phyloP scores from a whole-genome alignment of 2,797 vertebrate species.

The Pangasius krempfi region DNA sequence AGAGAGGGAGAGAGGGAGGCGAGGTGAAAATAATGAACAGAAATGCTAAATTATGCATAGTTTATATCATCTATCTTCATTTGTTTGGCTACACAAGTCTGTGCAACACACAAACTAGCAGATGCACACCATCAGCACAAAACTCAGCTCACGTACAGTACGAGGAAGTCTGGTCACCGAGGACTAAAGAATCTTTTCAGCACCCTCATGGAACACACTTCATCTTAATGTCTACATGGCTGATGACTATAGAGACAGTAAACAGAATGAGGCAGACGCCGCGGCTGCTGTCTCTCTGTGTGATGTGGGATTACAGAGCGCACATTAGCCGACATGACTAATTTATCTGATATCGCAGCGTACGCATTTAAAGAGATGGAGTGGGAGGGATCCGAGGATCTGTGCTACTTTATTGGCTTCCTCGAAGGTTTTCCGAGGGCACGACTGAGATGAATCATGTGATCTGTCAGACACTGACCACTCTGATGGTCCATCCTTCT shows the following conservation, averaged over 20 bases:
- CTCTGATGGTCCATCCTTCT: too few relatives aligned
- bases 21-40: background rate
- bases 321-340: slow-evolving; percentile 45
- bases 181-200: slow-evolving; percentile 12
- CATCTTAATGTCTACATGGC: slow-evolving; percentile 38
- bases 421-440: background rate
- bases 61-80: slow-evolving; percentile 34
- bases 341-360: slow-evolving; percentile 45
- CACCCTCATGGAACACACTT: slow-evolving; percentile 30
- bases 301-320: slow-evolving; percentile 51
- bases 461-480: background rate
- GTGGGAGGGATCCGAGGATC: slow-evolving; percentile 25
- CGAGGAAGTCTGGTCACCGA: background rate
- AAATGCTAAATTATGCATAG: slow-evolving; percentile 19
- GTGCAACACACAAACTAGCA: background rate
- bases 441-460: background rate
- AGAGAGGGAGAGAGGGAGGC: too few relatives aligned
- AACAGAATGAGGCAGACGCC: slow-evolving; percentile 40
- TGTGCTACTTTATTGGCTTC: slow-evolving; percentile 16
- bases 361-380: slow-evolving; percentile 48
- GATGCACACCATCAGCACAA: slow-evolving; percentile 16
- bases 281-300: slow-evolving; percentile 28
- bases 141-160: background rate
- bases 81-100: slow-evolving; percentile 9
- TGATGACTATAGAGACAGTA: slow-evolving; percentile 40